Conservation (phyloP, 1,140 invertebrate species). For the Brachionus rotundiformis region DNA sequence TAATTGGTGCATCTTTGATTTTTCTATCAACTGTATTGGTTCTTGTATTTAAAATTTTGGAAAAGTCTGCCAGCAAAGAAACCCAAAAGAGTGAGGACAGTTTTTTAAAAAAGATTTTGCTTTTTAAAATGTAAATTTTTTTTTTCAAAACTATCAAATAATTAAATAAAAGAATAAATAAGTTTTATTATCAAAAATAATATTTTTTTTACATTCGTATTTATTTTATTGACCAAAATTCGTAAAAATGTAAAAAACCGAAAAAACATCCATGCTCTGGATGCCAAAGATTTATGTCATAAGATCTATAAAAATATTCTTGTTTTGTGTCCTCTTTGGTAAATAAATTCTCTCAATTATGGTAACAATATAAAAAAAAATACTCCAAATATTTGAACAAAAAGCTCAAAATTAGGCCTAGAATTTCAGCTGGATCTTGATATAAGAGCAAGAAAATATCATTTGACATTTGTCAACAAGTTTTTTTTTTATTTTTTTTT, state of each 20-base stretch:
- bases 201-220: slow-evolving; percentile 32
- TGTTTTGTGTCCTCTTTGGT: background rate
- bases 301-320: background rate
- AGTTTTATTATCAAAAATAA: slow-evolving; percentile 21
- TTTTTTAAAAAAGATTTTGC: background rate
- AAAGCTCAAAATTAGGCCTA: background rate
- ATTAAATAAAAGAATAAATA: background rate
- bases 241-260: background rate
- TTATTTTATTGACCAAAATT: slow-evolving; percentile 20
- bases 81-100: background rate
- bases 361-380: background rate
- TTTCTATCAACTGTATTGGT: slow-evolving; percentile 19
- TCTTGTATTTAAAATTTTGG: slow-evolving; percentile 28
- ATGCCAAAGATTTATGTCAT: background rate
- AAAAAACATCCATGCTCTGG: background rate
- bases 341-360: background rate
- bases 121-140: slow-evolving; percentile 15
- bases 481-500: background rate
- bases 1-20: slow-evolving; percentile 28
- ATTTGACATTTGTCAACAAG: background rate
- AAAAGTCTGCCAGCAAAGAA: background rate
- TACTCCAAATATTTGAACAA: background rate
- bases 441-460: background rate
- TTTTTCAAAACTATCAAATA: background rate
- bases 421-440: background rate